Base-by-base conservation (phyloP, 2,888 invertebrate genomes). In the Archaeoteleia sp. region DNA sequence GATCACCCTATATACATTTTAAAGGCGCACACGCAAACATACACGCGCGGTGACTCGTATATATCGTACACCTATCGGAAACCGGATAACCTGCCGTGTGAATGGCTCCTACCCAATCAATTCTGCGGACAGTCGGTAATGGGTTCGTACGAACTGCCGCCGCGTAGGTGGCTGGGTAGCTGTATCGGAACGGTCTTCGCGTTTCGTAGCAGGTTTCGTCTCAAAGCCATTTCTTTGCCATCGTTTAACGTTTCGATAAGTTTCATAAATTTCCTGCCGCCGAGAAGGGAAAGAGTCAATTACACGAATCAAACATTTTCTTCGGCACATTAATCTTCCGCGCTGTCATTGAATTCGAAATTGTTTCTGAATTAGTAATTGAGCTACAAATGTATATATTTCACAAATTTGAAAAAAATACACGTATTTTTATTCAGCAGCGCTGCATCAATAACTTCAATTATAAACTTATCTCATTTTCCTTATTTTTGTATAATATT, bases 31-130 rank as follows among this genome's bases (percentile, higher is more conserved):
- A 46, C 53, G 35, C 35, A 58, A 29, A 53, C 20, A 27, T 8
- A 29, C 30, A 49, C 42, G 58, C 67, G 48, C 43, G 23, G 62
- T 54, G 62, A 62, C 53, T 58, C 55, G 62, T 57, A 62, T 67
- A 58, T 55, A 61, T 58, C 45, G 58, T 45, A 48, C 43, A 57
- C 49, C 61, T 67, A 67, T 67, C 61, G 62, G 62, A 67, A 67
- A 67, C 67, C 67, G 62, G 67, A 67, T 67, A 67, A 67, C 57
- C 53, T 62, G 61, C 61, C 67, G 61, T 61, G 55, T 61, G 61
- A 67, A 67, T 61, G 61, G 51, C 61, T 67, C 61, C 61, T 67
- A 61, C 62, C 67, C 61, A 67, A 67, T 67, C 67, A 67, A 67
- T 67, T 67, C 62, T 62, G 42, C 43, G 42, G 67, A 57, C 61